A percentile compares a stretch with the other conserved stretches of the same genome.
phyloP scores from a whole-genome alignment of 2,797 vertebrate genomes.

The Hyperoplus immaculatus region DNA sequence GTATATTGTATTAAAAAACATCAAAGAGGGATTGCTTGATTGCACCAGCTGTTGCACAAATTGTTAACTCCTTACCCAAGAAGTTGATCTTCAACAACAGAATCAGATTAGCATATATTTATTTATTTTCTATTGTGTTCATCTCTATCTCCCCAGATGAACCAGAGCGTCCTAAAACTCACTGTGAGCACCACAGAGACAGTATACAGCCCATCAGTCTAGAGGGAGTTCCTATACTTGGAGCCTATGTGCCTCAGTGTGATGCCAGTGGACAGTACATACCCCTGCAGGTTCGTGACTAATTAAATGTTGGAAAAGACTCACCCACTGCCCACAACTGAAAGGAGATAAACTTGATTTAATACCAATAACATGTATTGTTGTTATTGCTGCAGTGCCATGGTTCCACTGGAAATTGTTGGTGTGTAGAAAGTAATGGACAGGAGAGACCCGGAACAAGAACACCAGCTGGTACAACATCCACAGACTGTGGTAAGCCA shows the following conservation, averaged over 20 bases:
- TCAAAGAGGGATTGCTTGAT: not conserved
- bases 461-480: constrained; percentile 75
- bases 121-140: not conserved
- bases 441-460: constrained; percentile 86
- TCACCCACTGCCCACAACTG: not conserved
- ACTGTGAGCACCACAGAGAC: constrained; percentile 82
- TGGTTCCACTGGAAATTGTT: constrained; percentile 88
- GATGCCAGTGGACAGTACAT: constrained; percentile 78
- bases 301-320: not conserved
- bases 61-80: not conserved
- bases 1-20: not conserved
- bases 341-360: not conserved
- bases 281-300: constrained; percentile 67
- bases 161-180: constrained; percentile 67
- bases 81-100: not conserved
- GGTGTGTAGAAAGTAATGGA: constrained; percentile 89
- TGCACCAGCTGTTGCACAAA: not conserved
- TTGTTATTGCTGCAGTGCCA: constrained; percentile 82
- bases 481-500: constrained; percentile 77
- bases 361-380: not conserved
- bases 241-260: constrained; percentile 79
- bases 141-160: constrained; percentile 20
- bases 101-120: too few species aligned
- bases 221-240: constrained; percentile 45
- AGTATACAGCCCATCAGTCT: constrained; percentile 49